These are phyloP conservation scores for Drosophila mimica DNA, from an alignment of 2,888 invertebrate species.

Conservation along the genomic window DNA sequence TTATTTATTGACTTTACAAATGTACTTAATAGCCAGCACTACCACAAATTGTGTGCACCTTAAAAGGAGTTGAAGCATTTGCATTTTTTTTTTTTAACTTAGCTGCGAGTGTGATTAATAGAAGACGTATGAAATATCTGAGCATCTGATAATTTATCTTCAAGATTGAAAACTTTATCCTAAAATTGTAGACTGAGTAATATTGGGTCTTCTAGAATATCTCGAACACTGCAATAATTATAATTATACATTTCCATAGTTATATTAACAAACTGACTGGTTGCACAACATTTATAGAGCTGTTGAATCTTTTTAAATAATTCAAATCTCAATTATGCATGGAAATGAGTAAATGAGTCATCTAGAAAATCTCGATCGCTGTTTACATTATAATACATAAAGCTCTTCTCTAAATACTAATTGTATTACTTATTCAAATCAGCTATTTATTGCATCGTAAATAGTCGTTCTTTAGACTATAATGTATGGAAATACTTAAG, in stretches of 20 bases:
- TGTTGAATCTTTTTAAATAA: neutral
- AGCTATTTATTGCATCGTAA: neutral
- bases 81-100: neutral
- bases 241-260: neutral
- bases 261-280: neutral
- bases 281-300: neutral
- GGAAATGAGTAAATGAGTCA: too few relatives aligned
- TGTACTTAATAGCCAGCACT: conserved; percentile 35
- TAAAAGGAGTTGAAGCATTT: conserved; percentile 8
- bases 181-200: neutral
- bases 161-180: neutral
- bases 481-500: neutral
- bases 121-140: neutral
- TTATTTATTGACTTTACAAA: conserved; percentile 67
- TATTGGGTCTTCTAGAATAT: neutral
- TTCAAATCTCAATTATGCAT: neutral
- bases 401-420: neutral
- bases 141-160: neutral
- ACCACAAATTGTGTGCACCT: conserved; percentile 27
- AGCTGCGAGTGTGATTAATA: neutral
- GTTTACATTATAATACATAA: too few relatives aligned
- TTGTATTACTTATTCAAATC: neutral
- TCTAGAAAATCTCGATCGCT: neutral
- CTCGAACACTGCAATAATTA: neutral
- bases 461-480: neutral